Evolutionary conservation across 2,888 invertebrate species (phyloP), one percentile per base, ranked within the genome.

Genomic region (Xestia xanthographa): DNA sequence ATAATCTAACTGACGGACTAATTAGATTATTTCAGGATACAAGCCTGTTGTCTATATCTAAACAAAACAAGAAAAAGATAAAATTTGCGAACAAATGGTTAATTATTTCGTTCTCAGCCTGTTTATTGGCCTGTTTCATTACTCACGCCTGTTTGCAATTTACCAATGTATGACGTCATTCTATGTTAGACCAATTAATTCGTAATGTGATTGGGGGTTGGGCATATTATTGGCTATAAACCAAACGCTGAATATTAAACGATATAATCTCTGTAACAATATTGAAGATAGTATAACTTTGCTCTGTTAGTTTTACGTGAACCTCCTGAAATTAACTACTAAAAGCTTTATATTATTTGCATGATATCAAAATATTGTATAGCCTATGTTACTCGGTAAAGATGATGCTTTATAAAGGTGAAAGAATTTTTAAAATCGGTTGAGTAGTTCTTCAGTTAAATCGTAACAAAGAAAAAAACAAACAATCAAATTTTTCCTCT

Each of bases 231-330:
- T 53, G 70, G 38, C 20, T 29, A 29, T 38, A 38, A 38, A 5
- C 29, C n/a, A 79, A 79, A 70, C 45, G 70, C 62, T 53, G 70
- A 69, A 53, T 53, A 62, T 53, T 62, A 38, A 53, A 70, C 14
- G 62, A 14, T 69, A 8, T 0, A 45, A 62, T 62, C 34, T 8
- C 9, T 78, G 26, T 26, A 26, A 48, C 17, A n/a, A 43, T 77
- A 77, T 34, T 58, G n/a, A 48, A 34, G 34, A 34, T 5, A 34
- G 56, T 12, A 38, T 43, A 14, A 56, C 12, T 60, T n/a, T 45
- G 2, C 17, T 43, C 4, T 66, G 12, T 9, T 43, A 5, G 26
- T 38, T 22, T 56, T 14, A 56, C 11, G 17, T 43, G 12, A 22
- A 11, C 11, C 0, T 29, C 11, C 11, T 29, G 17, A 29, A 26